Base-by-base conservation (phyloP, 2,797 vertebrate genomes). In the Mus caroli region DNA sequence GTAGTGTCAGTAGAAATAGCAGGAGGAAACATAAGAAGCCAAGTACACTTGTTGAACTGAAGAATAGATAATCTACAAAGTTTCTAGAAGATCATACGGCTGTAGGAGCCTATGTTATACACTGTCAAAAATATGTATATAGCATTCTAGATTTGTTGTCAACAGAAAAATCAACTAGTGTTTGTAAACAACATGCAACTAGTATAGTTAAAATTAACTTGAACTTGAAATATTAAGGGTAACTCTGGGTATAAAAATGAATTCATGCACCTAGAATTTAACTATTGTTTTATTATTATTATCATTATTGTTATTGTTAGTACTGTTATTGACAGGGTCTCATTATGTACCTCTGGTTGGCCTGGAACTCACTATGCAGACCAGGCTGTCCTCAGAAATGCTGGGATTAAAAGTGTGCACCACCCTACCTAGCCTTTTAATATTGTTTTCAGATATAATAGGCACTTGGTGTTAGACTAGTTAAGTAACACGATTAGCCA, bases 31-130 rank as follows among this genome's bases (percentile, higher is more conserved):
- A 60, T 92, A 93, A 75, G 34, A 64, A 62, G 62, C 94, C 88
- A 97, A 97, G 96, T 85, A 86, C 94, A 56, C 87, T 96, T 96
- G 43, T 89, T 96, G 92, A 40, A 94, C 2, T 86, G 34, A 5
- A 73, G 28, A 92, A 64, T 54, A 77, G 24, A 56, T 34, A 62
- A 34, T 14, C 52, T 54, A 75, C 40, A 78, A 89, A 82, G 26
- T 82, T 43, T 52, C 62, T 75, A 69, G 60, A 43, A 78, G 58
- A 14, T 34, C 69, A 60, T 60, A 8, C 31, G n/a, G 11, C 40
- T 91, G 22, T 3, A 69, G 20, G 31, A 79, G 83, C 13, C 17
- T 91, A 78, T 80, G 15, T 90, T 91, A 67, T 54, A 69, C 92
- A 89, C 69, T 93, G 5, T 88, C 69, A 71, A 52, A 96, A 93